Evolutionary conservation across 2,113 vertebrate species (phyloP), one percentile per base, ranked within the genome.

Genomic region (Corapipo altera): DNA sequence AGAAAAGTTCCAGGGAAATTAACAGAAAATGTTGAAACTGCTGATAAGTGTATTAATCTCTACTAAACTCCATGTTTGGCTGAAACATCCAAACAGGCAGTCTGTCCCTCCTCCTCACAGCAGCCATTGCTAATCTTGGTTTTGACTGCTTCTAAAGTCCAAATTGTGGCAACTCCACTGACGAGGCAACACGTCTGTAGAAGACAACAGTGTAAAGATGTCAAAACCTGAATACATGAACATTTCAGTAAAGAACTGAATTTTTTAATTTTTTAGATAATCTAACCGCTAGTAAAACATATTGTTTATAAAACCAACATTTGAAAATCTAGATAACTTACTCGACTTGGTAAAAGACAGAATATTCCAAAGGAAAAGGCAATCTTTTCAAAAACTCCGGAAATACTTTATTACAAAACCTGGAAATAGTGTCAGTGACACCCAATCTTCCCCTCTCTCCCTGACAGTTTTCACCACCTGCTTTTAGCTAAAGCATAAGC

Each of bases 381-480:
- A 67, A 26, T 39, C 5, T 81, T 84, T 72, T 30, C 58, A 59
- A 76, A 88, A 26, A 44, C 33, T 66, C 43, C 79, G 52, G 39
- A 87, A 94, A 85, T 46, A 73, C 37, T 87, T 94, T 32, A 62
- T 69, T n/a, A 69, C n/a, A 69, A 91, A 95, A 69, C 24, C 22
- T 58, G 39, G 43, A 76, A 93, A 61, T 28, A 61, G 52, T 44
- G n/a, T 26, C 84, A 71, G 57, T 71, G 80, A 78, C 26, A 62
- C 28, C 17, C 65, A 65, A 1, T 49, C 85, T 94, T 69, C 61
- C 37, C 32, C 33, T 33, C n/a, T 75, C 58, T 78, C 49, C 22
- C 61, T 41, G 44, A 72, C 44, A 92, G 81, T 87, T 92, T 92
- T 85, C 70, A 89, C 54, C 87, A 91, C 81, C 87, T 87, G 66